Base-by-base conservation (phyloP, 1,140 invertebrate species). In the Drosophila simulans region DNA sequence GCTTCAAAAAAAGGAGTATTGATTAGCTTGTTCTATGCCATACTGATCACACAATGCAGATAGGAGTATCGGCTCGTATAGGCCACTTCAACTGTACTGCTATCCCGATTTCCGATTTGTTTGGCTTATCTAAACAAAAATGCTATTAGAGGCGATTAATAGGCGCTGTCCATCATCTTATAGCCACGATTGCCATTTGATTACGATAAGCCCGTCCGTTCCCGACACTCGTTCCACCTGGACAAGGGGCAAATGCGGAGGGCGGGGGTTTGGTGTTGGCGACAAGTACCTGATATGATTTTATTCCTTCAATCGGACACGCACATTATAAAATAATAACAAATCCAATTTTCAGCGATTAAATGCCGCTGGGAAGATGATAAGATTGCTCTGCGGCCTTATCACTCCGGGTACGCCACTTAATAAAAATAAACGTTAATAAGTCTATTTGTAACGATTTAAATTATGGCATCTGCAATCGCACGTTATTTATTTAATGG, bases 141-240 rank as follows among this genome's bases (percentile, higher is more conserved):
- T 90, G 80, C 85, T 90, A 90, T 90, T 90, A 90, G 85, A 69
- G 80, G 80, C 85, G 85, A 90, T 90, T 90, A 90, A 90, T 90
- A 85, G 81, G 80, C 80, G 75, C 84, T 90, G 85, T 90, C 85
- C 85, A 90, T 90, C 85, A 90, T 90, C 85, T 81, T 83, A 57
- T 62, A 62, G 48, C 82, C 68, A 86, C 82, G 70, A 81, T 86
- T 81, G 82, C 63, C 64, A 78, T 81, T 66, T 76, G 82, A 89
- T 75, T 80, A 51, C 69, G 83, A 86, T 88, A 86, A 83, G 74
- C 58, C 51, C 74, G 74, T 88, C 60, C 49, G 64, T 49, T 70
- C 64, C 64, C 60, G 74, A 46, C 56, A 57, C 31, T 58, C 31
- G 42, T 34, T 25, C 31, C 20, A 13, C 37, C 22, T 5, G n/a